These are phyloP conservation scores for Astur gentilis DNA, from an alignment of 2,113 vertebrate genomes.

Conservation along the genomic window DNA sequence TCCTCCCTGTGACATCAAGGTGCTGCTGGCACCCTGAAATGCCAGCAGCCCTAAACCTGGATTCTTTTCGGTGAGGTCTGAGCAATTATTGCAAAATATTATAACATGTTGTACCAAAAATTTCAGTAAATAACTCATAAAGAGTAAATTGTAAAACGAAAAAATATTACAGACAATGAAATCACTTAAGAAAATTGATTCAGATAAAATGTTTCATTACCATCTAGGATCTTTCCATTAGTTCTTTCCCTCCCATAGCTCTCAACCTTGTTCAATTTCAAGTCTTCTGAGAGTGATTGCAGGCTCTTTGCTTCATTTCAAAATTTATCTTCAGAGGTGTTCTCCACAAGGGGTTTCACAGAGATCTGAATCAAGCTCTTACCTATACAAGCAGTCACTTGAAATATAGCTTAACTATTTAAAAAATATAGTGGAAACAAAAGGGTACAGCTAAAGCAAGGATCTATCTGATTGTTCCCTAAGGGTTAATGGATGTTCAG, in stretches of 20 bases:
- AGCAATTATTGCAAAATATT: background rate
- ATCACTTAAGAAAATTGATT: background rate
- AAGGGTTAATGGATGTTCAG: background rate
- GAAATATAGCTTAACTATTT: background rate
- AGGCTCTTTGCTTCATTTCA: background rate
- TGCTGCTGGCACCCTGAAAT: background rate
- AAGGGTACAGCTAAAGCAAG: background rate
- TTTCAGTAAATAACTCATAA: background rate
- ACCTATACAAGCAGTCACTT: background rate
- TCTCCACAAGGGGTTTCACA: background rate
- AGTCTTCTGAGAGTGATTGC: background rate
- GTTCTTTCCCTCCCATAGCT: background rate
- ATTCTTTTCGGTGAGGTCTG: background rate
- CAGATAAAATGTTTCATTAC: background rate
- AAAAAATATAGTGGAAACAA: background rate
- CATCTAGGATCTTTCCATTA: background rate
- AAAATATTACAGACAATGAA: background rate
- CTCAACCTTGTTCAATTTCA: background rate
- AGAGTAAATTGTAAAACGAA: background rate
- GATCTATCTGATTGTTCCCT: background rate
- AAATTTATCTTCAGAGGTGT: background rate
- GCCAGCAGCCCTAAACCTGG: background rate
- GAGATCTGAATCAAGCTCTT: background rate
- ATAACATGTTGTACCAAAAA: fast-evolving
- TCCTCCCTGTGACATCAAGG: background rate